A percentile compares a stretch with the other conserved stretches of the same genome.
phyloP scores from a whole-genome alignment of 2,113 vertebrate species.

The Piaya cayana region DNA sequence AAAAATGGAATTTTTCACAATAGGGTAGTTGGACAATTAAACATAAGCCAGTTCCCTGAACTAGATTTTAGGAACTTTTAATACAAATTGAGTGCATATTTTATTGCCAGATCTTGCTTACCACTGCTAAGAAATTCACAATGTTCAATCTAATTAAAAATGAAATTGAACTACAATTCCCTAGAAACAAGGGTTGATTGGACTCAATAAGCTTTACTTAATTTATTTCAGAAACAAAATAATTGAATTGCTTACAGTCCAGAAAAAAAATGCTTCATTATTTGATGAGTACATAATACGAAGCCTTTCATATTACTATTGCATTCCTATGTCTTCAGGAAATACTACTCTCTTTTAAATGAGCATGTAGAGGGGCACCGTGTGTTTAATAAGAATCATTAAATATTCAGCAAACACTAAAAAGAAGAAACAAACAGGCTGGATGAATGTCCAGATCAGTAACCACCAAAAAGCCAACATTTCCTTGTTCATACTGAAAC shows the following conservation, averaged over 20 bases:
- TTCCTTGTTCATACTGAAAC: background rate
- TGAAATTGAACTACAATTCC: slow-evolving; percentile 82
- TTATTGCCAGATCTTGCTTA: slow-evolving; percentile 76
- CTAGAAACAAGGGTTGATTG: slow-evolving; percentile 73
- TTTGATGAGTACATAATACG: slow-evolving; percentile 50
- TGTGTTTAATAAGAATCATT: background rate
- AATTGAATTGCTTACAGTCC: slow-evolving; percentile 74
- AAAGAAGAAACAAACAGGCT: background rate
- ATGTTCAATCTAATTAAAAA: slow-evolving; percentile 81
- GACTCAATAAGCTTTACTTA: slow-evolving; percentile 75
- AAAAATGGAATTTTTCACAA: slow-evolving; percentile 64
- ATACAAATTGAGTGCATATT: slow-evolving; percentile 74
- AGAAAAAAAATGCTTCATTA: slow-evolving; percentile 45
- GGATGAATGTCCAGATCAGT: slow-evolving; percentile 12
- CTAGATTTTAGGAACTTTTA: slow-evolving; percentile 73
- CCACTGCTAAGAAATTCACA: slow-evolving; percentile 72
- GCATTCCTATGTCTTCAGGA: slow-evolving; percentile 6
- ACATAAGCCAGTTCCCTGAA: slow-evolving; percentile 62
- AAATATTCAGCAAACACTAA: slow-evolving; percentile 36
- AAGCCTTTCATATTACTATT: slow-evolving; percentile 21
- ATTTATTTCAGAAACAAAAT: slow-evolving; percentile 80
- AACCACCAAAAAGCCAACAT: background rate
- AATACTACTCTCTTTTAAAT: slow-evolving; percentile 7
- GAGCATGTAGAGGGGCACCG: background rate
- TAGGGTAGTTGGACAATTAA: slow-evolving; percentile 67